Conservation (phyloP, 2,797 vertebrate genomes). For the Rhinella marina region DNA sequence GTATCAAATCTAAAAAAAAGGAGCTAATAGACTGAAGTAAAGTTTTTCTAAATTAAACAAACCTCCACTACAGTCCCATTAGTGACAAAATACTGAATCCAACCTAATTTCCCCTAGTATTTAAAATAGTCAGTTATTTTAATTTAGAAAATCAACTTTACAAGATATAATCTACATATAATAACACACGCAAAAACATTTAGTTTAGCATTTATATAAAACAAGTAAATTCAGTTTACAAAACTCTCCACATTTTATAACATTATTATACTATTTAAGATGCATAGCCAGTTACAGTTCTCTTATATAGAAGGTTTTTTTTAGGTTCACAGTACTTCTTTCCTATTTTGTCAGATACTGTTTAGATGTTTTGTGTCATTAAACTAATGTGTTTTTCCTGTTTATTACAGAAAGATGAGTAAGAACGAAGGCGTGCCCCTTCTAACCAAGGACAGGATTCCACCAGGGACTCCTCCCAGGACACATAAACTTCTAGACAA, state of each 20-base stretch:
- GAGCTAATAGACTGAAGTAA: too few species aligned
- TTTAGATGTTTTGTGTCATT: not conserved
- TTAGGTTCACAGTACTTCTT: not conserved
- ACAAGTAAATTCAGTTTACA: too few species aligned
- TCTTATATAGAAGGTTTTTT: not conserved
- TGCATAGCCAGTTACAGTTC: not conserved
- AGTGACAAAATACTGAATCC: not conserved
- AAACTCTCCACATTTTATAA: not conserved
- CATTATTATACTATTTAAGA: too few species aligned
- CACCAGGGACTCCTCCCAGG: constrained; percentile 64
- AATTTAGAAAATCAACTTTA: too few species aligned
- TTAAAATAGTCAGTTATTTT: too few species aligned
- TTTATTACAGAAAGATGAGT: constrained; percentile 72
- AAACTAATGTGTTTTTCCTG: not conserved
- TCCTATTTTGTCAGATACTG: not conserved
- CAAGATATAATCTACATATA: not conserved
- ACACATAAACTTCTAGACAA: constrained; percentile 62
- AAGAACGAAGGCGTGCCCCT: constrained; percentile 73
- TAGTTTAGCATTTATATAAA: too few species aligned
- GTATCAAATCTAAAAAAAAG: not conserved
- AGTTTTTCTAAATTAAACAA: too few species aligned
- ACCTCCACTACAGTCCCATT: not conserved
- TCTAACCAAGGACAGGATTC: constrained; percentile 70
- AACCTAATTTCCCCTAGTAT: not conserved
- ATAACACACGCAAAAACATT: too few species aligned